phyloP scores from a whole-genome alignment of 1,140 invertebrate species.

The Wiebesia pumilae region DNA sequence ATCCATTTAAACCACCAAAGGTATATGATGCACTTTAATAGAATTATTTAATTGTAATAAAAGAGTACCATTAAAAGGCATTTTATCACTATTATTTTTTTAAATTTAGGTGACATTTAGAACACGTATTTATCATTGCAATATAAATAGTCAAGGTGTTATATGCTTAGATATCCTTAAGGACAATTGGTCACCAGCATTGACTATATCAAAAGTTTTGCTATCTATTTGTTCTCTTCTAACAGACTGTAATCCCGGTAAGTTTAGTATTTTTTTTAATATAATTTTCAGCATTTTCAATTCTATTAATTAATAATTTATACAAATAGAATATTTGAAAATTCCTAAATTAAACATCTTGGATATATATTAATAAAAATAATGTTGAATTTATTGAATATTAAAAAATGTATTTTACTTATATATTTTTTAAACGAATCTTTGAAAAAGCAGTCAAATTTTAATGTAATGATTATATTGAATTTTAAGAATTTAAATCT shows the following conservation, averaged over 20 bases:
- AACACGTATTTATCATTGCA: constrained; percentile 96
- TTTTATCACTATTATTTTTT: not conserved
- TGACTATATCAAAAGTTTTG: constrained; percentile 96
- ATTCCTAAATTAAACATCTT: too few relatives aligned
- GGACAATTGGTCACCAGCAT: constrained; percentile 96
- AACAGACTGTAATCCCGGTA: constrained; percentile 97
- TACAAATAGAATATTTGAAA: too few relatives aligned
- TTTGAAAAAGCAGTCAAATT: too few relatives aligned
- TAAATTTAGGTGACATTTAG: constrained; percentile 91
- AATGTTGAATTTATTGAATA: too few relatives aligned
- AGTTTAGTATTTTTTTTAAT: constrained; percentile 54
- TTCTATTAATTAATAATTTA: too few relatives aligned
- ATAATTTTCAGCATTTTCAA: not conserved
- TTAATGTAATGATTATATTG: too few relatives aligned
- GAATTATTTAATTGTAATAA: constrained; percentile 26
- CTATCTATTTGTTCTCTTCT: constrained; percentile 96
- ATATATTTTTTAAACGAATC: too few relatives aligned
- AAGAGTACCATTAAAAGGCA: constrained; percentile 16
- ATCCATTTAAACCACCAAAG: constrained; percentile 98
- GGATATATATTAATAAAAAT: too few relatives aligned
- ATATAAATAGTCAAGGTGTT: constrained; percentile 97
- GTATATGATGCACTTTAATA: constrained; percentile 72
- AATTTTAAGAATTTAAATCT: too few relatives aligned
- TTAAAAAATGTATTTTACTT: too few relatives aligned
- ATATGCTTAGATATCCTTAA: constrained; percentile 97